Evolutionary conservation across 2,888 invertebrate genomes (phyloP).

Genomic region (Cantharis nigra): DNA sequence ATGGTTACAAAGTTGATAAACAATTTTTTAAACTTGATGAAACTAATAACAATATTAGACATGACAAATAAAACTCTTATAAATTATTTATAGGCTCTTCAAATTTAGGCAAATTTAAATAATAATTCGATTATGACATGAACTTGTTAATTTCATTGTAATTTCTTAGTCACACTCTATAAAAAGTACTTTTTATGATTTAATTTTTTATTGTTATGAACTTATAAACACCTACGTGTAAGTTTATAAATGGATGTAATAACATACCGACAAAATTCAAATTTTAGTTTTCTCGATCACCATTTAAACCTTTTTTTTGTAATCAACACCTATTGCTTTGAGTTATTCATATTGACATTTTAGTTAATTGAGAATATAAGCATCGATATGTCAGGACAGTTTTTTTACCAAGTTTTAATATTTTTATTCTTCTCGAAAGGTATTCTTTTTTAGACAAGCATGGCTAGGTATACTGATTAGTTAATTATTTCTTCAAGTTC

Average conservation of each 20-base stretch:
- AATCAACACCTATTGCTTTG: neutral
- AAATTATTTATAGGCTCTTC: neutral
- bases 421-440: too few species aligned
- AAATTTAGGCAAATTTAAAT: neutral
- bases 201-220: neutral
- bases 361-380: neutral
- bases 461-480: too few species aligned
- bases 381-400: too few species aligned
- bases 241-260: neutral
- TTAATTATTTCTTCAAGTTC: too few species aligned
- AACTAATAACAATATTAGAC: neutral
- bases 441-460: too few species aligned
- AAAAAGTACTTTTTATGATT: neutral
- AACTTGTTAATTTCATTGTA: neutral
- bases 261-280: neutral
- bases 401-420: too few species aligned
- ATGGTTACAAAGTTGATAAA: neutral
- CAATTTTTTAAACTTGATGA: neutral
- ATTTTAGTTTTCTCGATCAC: neutral
- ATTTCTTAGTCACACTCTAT: neutral
- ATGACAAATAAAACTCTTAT: neutral
- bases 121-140: neutral
- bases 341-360: neutral
- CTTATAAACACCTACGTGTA: neutral
- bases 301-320: neutral